phyloP scores from a whole-genome alignment of 2,888 invertebrate genomes.

The Protodeltote pygarga region DNA sequence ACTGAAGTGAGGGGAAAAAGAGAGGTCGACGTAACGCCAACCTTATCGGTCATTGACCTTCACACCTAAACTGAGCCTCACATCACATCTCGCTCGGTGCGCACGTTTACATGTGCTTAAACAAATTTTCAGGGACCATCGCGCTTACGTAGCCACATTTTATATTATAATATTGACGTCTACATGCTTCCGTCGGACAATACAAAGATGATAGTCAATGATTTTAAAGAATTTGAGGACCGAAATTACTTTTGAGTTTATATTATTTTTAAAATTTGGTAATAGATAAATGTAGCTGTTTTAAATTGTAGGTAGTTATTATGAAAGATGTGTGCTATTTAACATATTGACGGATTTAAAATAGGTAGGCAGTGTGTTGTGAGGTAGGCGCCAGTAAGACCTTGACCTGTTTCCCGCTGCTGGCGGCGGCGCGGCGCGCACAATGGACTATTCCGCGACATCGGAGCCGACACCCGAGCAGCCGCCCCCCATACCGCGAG shows the following conservation, averaged over 20 bases:
- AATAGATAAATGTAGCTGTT: constrained; percentile 8
- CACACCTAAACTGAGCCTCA: constrained; percentile 84
- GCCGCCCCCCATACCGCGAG: constrained; percentile 47
- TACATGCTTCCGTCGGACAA: constrained; percentile 40
- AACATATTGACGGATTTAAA: constrained; percentile 38
- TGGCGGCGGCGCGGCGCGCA: constrained; percentile 56
- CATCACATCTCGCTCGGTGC: constrained; percentile 77
- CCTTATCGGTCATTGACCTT: constrained; percentile 86
- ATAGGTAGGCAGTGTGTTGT: constrained; percentile 49
- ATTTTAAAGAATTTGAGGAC: constrained; percentile 33
- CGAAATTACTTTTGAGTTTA: constrained; percentile 8
- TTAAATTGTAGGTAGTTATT: constrained; percentile 14
- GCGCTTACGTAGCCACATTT: constrained; percentile 48
- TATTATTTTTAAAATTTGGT: constrained; percentile 8
- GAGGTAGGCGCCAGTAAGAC: constrained; percentile 77
- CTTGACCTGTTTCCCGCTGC: constrained; percentile 76
- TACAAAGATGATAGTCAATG: constrained; percentile 39
- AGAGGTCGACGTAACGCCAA: constrained; percentile 75
- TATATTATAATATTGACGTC: constrained; percentile 47
- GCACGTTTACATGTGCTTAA: constrained; percentile 61
- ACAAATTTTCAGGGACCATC: constrained; percentile 67
- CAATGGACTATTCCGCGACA: constrained; percentile 80
- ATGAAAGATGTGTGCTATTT: constrained; percentile 35
- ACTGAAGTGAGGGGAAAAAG: constrained; percentile 63
- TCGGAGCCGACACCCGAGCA: constrained; percentile 68